Evolutionary conservation across 2,888 invertebrate genomes (phyloP), one percentile per base, ranked within the genome.

Genomic region (Entomobrya multifasciata): DNA sequence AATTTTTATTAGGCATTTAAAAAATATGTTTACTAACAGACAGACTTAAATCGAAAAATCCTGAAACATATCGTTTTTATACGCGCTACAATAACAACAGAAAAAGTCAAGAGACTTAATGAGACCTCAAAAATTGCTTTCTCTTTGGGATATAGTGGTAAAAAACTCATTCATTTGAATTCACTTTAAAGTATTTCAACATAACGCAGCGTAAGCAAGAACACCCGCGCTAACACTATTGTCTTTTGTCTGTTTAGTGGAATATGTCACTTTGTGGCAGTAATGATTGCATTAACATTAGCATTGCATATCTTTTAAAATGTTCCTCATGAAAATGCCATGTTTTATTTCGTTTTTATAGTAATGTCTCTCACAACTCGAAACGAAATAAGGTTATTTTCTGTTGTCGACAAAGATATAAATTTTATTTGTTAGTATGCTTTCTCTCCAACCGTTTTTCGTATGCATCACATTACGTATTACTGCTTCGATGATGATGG

Each of bases 51-150:
- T n/a, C n/a, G n/a, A n/a, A n/a, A n/a, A n/a, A n/a, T n/a, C n/a
- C n/a, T n/a, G n/a, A n/a, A n/a, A n/a, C n/a, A n/a, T n/a, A n/a
- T n/a, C n/a, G n/a, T n/a, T n/a, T n/a, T n/a, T n/a, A n/a, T n/a
- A n/a, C n/a, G n/a, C n/a, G n/a, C n/a, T n/a, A n/a, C n/a, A n/a
- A n/a, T n/a, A n/a, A n/a, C 17, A 13, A 57, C 25, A 65, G 27
- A 17, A n/a, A n/a, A 72, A 49, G 49, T 47, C 72, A 72, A 47
- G 72, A 49, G 15, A 49, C 25, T 47, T 4, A 22, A 17, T 15
- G 27, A 47, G 49, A 72, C 49, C 72, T 72, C 72, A 72, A 72
- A 49, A 65, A 72, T 72, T 72, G 25, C 49, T 72, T 49, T 72
- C n/a, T 4, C 72, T 72, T 22, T 49, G 15, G 30, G 27, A 25